phyloP scores from a whole-genome alignment of 2,888 invertebrate genomes.

The Drosophila neoperkinsi region DNA sequence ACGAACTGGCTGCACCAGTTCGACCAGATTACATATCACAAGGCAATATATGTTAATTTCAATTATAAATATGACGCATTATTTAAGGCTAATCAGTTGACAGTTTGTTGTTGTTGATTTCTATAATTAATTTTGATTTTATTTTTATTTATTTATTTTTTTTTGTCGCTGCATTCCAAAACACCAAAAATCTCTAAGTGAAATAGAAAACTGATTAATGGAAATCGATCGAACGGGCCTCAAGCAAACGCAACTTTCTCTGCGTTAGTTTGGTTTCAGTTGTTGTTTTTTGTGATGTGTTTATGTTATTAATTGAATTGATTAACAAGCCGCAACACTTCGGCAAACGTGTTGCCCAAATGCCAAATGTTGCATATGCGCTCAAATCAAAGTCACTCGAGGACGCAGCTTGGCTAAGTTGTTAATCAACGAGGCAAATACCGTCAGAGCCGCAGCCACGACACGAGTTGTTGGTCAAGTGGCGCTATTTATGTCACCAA shows the following conservation, averaged over 20 bases:
- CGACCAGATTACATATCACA: slow-evolving; percentile 27
- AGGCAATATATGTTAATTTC: slow-evolving; percentile 60
- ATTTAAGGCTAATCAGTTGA: slow-evolving; percentile 24
- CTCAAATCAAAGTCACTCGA: slow-evolving; percentile 44
- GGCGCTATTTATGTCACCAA: slow-evolving; percentile 52
- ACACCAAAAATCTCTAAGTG: slow-evolving; percentile 33
- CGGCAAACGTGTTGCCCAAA: slow-evolving; percentile 8
- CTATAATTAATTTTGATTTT: slow-evolving; percentile 17
- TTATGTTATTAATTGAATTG: slow-evolving; percentile 67
- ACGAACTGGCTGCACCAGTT: slow-evolving; percentile 75
- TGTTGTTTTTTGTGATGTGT: slow-evolving; percentile 42
- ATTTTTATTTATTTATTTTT: neutral
- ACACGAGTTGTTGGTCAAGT: slow-evolving; percentile 46
- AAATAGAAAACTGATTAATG: slow-evolving; percentile 65
- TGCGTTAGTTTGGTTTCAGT: slow-evolving; percentile 24
- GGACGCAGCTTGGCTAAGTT: slow-evolving; percentile 43
- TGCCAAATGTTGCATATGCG: slow-evolving; percentile 45
- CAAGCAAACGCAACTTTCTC: slow-evolving; percentile 53
- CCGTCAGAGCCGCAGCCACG: slow-evolving; percentile 8
- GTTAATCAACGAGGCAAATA: slow-evolving; percentile 48
- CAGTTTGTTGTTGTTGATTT: slow-evolving; percentile 12
- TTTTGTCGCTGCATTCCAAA: slow-evolving; percentile 28
- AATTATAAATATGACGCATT: slow-evolving; percentile 31
- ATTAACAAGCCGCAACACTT: slow-evolving; percentile 50
- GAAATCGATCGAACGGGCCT: slow-evolving; percentile 35